Base-by-base conservation (phyloP, 2,113 vertebrate genomes). In the Gymnogyps californianus region DNA sequence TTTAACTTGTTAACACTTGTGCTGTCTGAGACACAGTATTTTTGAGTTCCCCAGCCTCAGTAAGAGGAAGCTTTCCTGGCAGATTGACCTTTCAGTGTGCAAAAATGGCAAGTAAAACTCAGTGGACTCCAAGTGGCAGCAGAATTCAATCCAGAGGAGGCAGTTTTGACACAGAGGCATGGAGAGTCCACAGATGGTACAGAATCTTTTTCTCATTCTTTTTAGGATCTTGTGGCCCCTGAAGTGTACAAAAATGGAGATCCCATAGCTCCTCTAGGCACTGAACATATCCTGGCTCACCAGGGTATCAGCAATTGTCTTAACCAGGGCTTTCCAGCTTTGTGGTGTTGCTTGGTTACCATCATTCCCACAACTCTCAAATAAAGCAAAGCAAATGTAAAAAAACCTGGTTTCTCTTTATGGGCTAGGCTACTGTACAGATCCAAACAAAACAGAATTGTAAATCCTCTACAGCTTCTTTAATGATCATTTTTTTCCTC, bases 281-380 rank as follows among this genome's bases (percentile, higher is more conserved):
- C 38, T 64, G 38, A 88, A 62, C 38, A 11, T 38, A 61, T 40
- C 16, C 94, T 96, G 92, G 81, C 87, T 97, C 91, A 75, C 97
- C 91, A 95, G 87, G 77, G 59, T 93, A 83, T 91, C 42, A 47
- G 57, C 61, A 87, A 28, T 96, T 97, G 88, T 93, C 89, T 96
- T 96, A 97, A 96, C 83, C 80, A 90, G 93, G 65, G 87, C 81
- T 97, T 72, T 80, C 62, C 87, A 93, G 92, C 54, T 96, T 95
- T 96, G 80, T 93, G 89, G 24, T 86, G 92, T 97, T 98, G 93
- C 95, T 97, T 97, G 86, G 94, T 97, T 98, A 97, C 94, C 74
- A 6, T 86, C 46, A 87, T 95, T 97, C 85, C 89, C 64, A 84
- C 84, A 97, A 79, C 65, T 93, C 87, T 96, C 93, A 93, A 90